phyloP scores from a whole-genome alignment of 2,888 invertebrate genomes.

The Perizoma affinitatum region DNA sequence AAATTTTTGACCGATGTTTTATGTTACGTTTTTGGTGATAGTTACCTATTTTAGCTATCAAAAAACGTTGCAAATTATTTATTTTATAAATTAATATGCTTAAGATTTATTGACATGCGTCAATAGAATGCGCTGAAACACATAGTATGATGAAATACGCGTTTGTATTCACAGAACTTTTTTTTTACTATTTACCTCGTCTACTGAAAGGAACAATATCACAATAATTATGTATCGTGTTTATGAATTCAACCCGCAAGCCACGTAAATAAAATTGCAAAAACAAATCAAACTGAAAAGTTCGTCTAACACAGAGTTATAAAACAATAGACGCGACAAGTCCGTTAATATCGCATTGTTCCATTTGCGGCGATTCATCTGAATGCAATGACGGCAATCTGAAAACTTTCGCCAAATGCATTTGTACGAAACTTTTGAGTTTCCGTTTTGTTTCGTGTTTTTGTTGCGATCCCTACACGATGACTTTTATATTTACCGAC shows the following conservation, averaged over 20 bases:
- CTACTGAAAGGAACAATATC: not conserved
- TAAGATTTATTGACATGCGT: too few relatives aligned
- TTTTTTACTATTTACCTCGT: too few relatives aligned
- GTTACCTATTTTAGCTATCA: too few relatives aligned
- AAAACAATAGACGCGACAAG: conserved; percentile 52
- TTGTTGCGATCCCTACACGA: conserved; percentile 50
- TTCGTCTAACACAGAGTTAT: conserved; percentile 46
- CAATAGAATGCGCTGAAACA: too few relatives aligned
- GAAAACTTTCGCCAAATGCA: conserved; percentile 70
- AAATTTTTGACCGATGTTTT: too few relatives aligned
- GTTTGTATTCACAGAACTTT: too few relatives aligned
- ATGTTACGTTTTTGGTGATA: too few relatives aligned
- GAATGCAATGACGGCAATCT: conserved; percentile 59
- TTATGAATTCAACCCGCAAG: conserved; percentile 22
- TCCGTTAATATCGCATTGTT: conserved; percentile 51
- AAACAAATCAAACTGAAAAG: conserved; percentile 46
- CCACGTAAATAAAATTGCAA: conserved; percentile 31
- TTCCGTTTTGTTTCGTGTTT: conserved; percentile 49
- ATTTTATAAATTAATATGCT: too few relatives aligned
- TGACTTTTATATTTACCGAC: conserved; percentile 40
- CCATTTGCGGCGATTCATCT: conserved; percentile 62
- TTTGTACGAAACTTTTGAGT: conserved; percentile 67
- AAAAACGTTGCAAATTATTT: too few relatives aligned
- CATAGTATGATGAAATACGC: too few relatives aligned
- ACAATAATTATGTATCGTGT: not conserved